A percentile compares a stretch with the other conserved stretches of the same genome.
Conservation (phyloP, 2,888 invertebrate species). For the Pasiphila rectangulata region DNA sequence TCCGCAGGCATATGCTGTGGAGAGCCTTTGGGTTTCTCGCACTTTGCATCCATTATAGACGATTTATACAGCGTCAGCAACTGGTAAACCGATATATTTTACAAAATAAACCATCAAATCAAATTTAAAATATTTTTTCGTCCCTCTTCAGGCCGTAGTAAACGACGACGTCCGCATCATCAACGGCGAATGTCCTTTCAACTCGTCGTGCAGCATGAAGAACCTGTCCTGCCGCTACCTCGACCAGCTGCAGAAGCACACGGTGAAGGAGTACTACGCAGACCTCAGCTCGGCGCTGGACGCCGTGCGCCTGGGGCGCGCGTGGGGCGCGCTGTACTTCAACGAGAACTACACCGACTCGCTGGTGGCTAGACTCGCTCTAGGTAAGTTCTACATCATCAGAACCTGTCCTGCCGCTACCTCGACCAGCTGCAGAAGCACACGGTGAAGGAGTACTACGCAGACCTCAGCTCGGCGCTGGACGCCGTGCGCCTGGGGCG, state of each 20-base stretch:
- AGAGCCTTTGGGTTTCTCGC: too few relatives aligned
- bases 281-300: constrained; percentile 84
- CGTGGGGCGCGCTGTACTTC: constrained; percentile 94
- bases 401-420: constrained; percentile 89
- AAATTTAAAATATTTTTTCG: too few relatives aligned
- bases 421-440: constrained; percentile 86
- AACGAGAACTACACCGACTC: constrained; percentile 94
- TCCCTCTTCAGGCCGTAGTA: constrained; percentile 62
- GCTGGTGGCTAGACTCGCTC: constrained; percentile 88
- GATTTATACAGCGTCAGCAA: too few relatives aligned
- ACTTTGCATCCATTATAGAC: too few relatives aligned
- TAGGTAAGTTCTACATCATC: too few relatives aligned
- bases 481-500: constrained; percentile 85
- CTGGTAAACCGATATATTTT: too few relatives aligned
- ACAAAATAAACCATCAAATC: too few relatives aligned
- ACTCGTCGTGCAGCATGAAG: constrained; percentile 84
- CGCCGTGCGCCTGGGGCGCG: constrained; percentile 88
- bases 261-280: constrained; percentile 84
- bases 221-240: constrained; percentile 91
- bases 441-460: constrained; percentile 85
- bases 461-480: constrained; percentile 83
- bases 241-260: constrained; percentile 85
- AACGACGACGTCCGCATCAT: constrained; percentile 68
- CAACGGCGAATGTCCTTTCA: constrained; percentile 77
- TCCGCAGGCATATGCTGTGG: too few relatives aligned